phyloP scores from a whole-genome alignment of 2,113 vertebrate species.

The Ariopsis seemanni region DNA sequence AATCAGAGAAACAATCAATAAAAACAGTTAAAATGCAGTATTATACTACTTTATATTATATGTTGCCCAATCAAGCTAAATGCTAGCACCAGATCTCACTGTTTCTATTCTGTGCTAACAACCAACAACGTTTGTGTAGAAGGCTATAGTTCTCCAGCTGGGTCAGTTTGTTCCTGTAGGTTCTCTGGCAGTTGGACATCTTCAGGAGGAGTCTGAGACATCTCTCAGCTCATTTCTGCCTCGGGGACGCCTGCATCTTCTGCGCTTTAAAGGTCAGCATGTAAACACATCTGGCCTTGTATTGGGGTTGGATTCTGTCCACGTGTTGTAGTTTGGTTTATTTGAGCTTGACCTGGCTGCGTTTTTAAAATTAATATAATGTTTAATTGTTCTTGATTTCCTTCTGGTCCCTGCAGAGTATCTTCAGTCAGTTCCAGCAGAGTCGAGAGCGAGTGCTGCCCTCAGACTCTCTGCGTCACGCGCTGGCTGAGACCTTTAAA shows the following conservation, averaged over 20 bases:
- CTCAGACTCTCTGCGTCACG: conserved; percentile 90
- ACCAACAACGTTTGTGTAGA: background rate
- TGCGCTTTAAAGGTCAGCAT: conserved; percentile 92
- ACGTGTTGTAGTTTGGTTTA: background rate
- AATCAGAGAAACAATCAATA: background rate
- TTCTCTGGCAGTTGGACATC: conserved; percentile 97
- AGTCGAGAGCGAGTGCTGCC: conserved; percentile 92
- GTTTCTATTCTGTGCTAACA: background rate
- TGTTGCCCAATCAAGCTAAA: background rate
- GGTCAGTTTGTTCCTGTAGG: conserved; percentile 67
- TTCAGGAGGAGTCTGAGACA: conserved; percentile 93
- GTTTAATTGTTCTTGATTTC: background rate
- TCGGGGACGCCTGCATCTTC: conserved; percentile 95
- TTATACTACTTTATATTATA: background rate
- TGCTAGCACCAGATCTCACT: background rate
- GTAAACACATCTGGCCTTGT: background rate
- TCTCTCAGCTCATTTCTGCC: conserved; percentile 92
- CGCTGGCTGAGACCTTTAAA: conserved; percentile 94
- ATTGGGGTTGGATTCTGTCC: background rate
- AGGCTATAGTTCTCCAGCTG: background rate
- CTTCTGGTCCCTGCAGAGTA: conserved; percentile 74
- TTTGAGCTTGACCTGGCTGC: background rate
- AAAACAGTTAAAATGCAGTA: background rate
- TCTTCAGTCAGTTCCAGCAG: conserved; percentile 95
- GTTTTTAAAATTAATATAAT: background rate